Evolutionary conservation across 2,113 vertebrate species (phyloP), one percentile per base, ranked within the genome.

Genomic region (Clupea harengus): DNA sequence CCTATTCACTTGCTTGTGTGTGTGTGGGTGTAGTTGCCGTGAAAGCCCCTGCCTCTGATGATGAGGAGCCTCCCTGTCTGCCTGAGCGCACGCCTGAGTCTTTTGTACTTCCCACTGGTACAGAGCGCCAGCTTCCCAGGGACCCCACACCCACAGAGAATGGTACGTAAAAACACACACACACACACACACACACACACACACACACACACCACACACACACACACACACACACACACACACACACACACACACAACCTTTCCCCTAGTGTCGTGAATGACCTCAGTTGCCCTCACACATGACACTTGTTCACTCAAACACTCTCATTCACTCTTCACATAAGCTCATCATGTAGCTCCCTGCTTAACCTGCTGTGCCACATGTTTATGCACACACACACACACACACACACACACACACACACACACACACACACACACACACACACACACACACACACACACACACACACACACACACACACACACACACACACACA

Each of bases 71-170:
- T 75, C 98, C 98, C 0, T 97, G 97, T 20, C 91, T 99, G 85
- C 98, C 98, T 1, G 91, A 96, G 90, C 93, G 98, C 91, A 99
- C 98, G 0, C 96, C 97, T 0, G 97, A 99, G 84, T 99, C 98
- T 52, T 99, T 96, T 25, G 93, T 97, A 0, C 91, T 99, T 90
- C 93, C 89, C 32, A 82, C 80, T n/a, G 93, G 95, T 32, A 0
- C 85, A 22, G 96, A 39, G 2, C 0, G 0, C 10, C 25, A 39
- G 67, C 5, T 32, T 28, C 67, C 11, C 11, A 32, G 11, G 1
- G 28, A 28, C 28, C 11, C 67, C 11, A 15, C 28, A 78, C 28
- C 28, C 72, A 78, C 72, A 18, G 10, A 39, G 4, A 78, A 17
- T 32, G 72, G 72, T 32, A 78, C 3, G 32, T 0, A 5, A n/a